Base-by-base conservation (phyloP, 2,797 vertebrate species). In the Peromyscus aztecus region DNA sequence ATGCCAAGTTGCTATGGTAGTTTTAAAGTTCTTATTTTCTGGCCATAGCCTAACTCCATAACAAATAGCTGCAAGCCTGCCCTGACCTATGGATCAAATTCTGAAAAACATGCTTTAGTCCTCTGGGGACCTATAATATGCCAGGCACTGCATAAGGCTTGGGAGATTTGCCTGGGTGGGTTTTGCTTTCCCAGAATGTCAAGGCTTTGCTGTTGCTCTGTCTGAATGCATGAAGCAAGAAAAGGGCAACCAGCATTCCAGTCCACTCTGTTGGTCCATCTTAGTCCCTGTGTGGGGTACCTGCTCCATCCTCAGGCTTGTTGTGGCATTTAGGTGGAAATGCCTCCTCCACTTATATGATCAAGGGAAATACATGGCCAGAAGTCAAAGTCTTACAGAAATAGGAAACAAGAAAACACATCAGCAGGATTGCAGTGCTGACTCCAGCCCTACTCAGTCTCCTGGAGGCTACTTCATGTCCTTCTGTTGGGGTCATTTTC, bases 401-500 rank as follows among this genome's bases (percentile, higher is more conserved):
- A 57, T 24, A 29, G 84, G 85, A 95, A 94, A 89, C 71, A 77
- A 67, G 76, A 65, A 37, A 90, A 90, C 71, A n/a, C 23, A 31
- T 88, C 0, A 2, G 93, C 80, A 75, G 1, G 65, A 92, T 84
- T 95, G 80, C 86, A 55, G 49, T 2, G 40, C 76, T 86, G 63
- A 83, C 63, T 65, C 31, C 27, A 80, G 88, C 57, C 46, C 59
- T 14, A 7, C 7, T 46, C 24, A 0, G 9, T 59, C 59, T 90
- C 11, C 77, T 12, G 23, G 67, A 83, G 92, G 85, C 34, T 59
- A n/a, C 80, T 52, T 57, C 8, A 1, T 55, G 59, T 76, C 96
- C 69, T 63, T 52, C 46, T 63, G n/a, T n/a, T 57, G 61, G 92
- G 81, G 67, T 90, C 80, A 85, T 93, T 93, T 94, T 95, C 91